A percentile compares a stretch with the other conserved stretches of the same genome.
phyloP scores from a whole-genome alignment of 2,888 invertebrate species.

The Hymenopus coronatus region DNA sequence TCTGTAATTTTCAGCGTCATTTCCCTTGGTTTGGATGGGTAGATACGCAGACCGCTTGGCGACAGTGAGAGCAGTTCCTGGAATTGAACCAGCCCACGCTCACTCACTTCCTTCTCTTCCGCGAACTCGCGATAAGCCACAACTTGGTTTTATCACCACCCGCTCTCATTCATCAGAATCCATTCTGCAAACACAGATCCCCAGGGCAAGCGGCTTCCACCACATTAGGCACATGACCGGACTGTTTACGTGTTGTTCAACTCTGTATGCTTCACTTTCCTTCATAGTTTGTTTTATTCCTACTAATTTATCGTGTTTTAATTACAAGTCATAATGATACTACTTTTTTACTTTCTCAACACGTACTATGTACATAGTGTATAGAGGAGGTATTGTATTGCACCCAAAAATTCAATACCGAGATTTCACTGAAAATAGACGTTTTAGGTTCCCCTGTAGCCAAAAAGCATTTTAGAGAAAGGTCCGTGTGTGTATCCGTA shows the following conservation, averaged over 20 bases:
- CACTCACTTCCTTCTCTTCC: not conserved
- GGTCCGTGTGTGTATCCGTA: too few relatives aligned
- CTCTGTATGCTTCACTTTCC: too few relatives aligned
- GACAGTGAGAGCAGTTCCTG: not conserved
- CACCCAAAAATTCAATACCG: too few relatives aligned
- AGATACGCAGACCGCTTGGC: not conserved
- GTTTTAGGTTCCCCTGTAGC: too few relatives aligned
- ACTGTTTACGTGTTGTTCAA: not conserved
- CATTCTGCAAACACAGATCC: not conserved
- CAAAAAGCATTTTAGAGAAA: too few relatives aligned
- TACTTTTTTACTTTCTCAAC: too few relatives aligned
- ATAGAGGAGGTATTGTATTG: too few relatives aligned
- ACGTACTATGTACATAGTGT: too few relatives aligned
- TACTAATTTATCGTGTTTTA: too few relatives aligned
- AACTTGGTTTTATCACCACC: not conserved
- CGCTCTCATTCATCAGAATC: not conserved
- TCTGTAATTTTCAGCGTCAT: not conserved
- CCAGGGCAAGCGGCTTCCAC: not conserved
- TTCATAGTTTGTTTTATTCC: too few relatives aligned
- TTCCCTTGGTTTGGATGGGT: not conserved
- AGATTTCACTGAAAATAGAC: too few relatives aligned
- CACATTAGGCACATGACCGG: not conserved
- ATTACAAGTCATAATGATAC: too few relatives aligned
- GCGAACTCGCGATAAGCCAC: not conserved
- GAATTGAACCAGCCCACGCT: not conserved